These are phyloP conservation scores for Abscondita cerata DNA, from an alignment of 2,888 invertebrate genomes.

Conservation along the genomic window DNA sequence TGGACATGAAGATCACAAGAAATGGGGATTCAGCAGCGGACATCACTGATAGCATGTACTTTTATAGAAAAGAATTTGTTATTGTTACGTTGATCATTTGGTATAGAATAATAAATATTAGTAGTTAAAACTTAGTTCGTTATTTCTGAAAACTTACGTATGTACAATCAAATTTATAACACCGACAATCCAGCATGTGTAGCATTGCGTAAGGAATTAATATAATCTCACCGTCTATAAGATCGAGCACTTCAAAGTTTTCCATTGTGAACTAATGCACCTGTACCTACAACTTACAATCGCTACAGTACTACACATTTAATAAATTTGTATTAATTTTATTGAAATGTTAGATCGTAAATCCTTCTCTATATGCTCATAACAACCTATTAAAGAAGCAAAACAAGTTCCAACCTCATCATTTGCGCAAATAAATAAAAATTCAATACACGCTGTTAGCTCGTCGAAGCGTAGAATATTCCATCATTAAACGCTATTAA, in stretches of 20 bases:
- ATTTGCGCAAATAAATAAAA: constrained; percentile 9
- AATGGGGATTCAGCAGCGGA: constrained; percentile 68
- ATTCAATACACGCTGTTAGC: not conserved
- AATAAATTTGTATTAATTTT: constrained; percentile 17
- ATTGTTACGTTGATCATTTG: constrained; percentile 23
- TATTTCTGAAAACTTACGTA: not conserved
- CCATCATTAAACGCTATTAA: too few relatives aligned
- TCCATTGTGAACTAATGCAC: constrained; percentile 3
- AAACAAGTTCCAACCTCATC: constrained; percentile 14
- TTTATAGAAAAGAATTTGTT: constrained; percentile 15
- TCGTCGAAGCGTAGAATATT: too few relatives aligned
- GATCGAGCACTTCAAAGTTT: constrained; percentile 16
- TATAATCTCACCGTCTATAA: constrained; percentile 13
- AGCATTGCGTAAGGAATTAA: constrained; percentile 36
- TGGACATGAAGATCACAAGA: constrained; percentile 79
- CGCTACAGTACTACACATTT: not conserved
- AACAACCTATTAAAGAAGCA: constrained; percentile 15
- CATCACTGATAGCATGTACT: constrained; percentile 16
- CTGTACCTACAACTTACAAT: not conserved
- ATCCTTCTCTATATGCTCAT: constrained; percentile 20
- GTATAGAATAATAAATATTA: constrained; percentile 13
- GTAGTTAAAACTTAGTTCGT: not conserved
- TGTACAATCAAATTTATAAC: constrained; percentile 24
- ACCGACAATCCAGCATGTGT: constrained; percentile 38
- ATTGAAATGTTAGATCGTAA: constrained; percentile 12